A percentile compares a stretch with the other conserved stretches of the same genome.
phyloP scores from a whole-genome alignment of 2,113 vertebrate species.

The Gnathonemus longibarbis region DNA sequence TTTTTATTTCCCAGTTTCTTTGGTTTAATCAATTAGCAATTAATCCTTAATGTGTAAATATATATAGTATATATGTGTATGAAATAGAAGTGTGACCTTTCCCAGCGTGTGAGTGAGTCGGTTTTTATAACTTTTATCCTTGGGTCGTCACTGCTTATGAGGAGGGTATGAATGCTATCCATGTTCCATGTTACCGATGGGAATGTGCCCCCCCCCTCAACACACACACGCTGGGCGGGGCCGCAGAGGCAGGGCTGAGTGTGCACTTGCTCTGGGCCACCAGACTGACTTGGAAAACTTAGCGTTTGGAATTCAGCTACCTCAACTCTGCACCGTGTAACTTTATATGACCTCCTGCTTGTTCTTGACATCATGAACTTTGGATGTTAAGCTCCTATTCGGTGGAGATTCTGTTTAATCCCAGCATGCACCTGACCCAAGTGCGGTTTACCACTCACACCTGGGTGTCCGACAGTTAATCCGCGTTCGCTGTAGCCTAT shows the following conservation, averaged over 20 bases:
- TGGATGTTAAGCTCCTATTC: neutral
- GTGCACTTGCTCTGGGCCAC: neutral
- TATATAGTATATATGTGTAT: neutral
- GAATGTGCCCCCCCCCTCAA: neutral
- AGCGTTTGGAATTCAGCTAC: neutral
- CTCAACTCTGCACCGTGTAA: neutral
- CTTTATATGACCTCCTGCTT: neutral
- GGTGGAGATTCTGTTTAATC: neutral
- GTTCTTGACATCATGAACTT: neutral
- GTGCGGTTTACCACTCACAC: neutral
- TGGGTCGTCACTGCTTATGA: neutral
- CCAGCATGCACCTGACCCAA: neutral
- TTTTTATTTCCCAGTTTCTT: neutral
- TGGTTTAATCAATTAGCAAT: neutral
- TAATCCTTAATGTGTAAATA: constrained; percentile 1
- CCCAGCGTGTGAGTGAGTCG: neutral
- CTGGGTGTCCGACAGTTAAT: neutral
- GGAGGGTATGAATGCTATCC: neutral
- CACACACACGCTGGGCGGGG: neutral
- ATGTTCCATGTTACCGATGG: neutral
- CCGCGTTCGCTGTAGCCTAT: neutral
- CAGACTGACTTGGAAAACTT: neutral
- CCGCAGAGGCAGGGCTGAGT: neutral
- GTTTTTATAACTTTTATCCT: neutral
- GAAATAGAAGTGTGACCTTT: neutral